phyloP scores from a whole-genome alignment of 2,113 vertebrate species.

The sheep (Ovis aries) region DNA sequence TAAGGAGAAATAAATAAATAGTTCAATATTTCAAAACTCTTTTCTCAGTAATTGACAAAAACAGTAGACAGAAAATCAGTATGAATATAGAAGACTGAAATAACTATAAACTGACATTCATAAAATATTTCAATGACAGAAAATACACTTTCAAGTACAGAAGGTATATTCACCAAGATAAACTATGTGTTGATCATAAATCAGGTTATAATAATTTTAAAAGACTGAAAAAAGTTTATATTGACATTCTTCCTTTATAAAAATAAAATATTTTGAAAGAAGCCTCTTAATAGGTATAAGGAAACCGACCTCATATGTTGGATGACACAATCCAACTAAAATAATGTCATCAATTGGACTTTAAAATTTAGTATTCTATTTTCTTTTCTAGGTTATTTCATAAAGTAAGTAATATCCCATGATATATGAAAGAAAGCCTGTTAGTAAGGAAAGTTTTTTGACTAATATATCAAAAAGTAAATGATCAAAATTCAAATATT shows the following conservation, averaged over 20 bases:
- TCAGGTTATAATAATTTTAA: background rate
- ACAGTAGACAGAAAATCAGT: background rate
- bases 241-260: background rate
- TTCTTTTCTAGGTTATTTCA: constrained; percentile 20
- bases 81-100: background rate
- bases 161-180: background rate
- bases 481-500: constrained; percentile 2
- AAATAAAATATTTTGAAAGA: background rate
- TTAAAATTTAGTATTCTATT: background rate
- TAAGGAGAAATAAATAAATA: constrained; percentile 15
- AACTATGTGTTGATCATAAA: background rate
- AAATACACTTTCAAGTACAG: background rate
- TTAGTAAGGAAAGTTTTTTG: constrained; percentile 16
- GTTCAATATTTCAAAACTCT: background rate
- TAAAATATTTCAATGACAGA: background rate
- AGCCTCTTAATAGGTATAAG: background rate
- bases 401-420: background rate
- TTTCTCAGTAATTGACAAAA: background rate
- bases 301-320: background rate
- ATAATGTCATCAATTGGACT: background rate
- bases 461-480: constrained; percentile 57
- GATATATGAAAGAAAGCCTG: constrained; percentile 19
- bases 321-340: background rate
- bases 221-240: background rate
- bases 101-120: background rate